Base-by-base conservation (phyloP, 2,797 vertebrate species). In the Loriculus beryllinus region DNA sequence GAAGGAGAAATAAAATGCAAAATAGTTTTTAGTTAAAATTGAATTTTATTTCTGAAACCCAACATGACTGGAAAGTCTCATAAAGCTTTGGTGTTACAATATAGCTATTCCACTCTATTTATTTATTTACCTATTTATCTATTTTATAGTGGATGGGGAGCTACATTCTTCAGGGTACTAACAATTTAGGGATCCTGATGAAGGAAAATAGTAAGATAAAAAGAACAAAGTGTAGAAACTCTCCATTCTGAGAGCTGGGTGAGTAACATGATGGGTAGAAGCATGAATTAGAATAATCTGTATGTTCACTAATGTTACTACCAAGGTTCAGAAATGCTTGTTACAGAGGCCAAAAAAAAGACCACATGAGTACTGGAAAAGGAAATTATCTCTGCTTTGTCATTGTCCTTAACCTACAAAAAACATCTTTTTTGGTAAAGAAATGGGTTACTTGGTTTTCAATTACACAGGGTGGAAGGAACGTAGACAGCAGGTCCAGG, bases 141-240 rank as follows among this genome's bases (percentile, higher is more conserved):
- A 13, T 68, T 52, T 78, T 63, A 4, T 20, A 25, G 12, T 3
- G 4, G 0, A 1, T 6, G 3, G 2, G 0, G 1, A 45, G 22
- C 5, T 47, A 15, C 10, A 21, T 45, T 17, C 15, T 74, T 95
- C n/a, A 60, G 10, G 10, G 6, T 86, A 33, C 6, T 35, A 17
- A 37, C 0, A 4, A 21, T 59, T 84, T 69, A 56, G 22, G 4
- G 16, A 49, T 48, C 11, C 7, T 54, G 26, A 86, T 77, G 22
- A 52, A 54, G 14, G 28, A 86, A 74, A 4, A 29, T 10, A 4
- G 6, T 43, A 49, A 68, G 17, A 70, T 25, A 64, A 88, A 71
- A 62, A 7, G 3, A 85, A 45, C 12, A 15, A 71, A 85, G 6
- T 6, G 6, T 39, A 79, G 57, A 37, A 14, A 17, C 4, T 77